phyloP scores from a whole-genome alignment of 2,113 vertebrate genomes.

The rabbit (Oryctolagus cuniculus) region mOryCun1.1 NC_091443.1:49933501-49934000 shows the following conservation, averaged over 20 bases:
- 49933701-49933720: background rate
- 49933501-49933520: background rate
- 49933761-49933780: background rate
- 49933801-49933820: background rate
- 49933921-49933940: background rate
- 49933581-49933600: background rate
- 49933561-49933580: background rate
- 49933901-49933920: too few relatives aligned
- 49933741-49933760: background rate
- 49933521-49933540: background rate
- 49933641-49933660: background rate
- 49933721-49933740: background rate
- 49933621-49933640: background rate
- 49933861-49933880: background rate
- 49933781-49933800: background rate
- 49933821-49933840: background rate
- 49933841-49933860: background rate
- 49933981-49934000: background rate
- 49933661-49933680: background rate
- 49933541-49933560: background rate
- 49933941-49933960: background rate
- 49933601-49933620: background rate
- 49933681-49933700: background rate
- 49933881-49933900: background rate
- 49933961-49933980: background rate